Evolutionary conservation across 2,113 vertebrate species (phyloP), one percentile per base, ranked within the genome.

Genomic region (Ailurus styani): DNA sequence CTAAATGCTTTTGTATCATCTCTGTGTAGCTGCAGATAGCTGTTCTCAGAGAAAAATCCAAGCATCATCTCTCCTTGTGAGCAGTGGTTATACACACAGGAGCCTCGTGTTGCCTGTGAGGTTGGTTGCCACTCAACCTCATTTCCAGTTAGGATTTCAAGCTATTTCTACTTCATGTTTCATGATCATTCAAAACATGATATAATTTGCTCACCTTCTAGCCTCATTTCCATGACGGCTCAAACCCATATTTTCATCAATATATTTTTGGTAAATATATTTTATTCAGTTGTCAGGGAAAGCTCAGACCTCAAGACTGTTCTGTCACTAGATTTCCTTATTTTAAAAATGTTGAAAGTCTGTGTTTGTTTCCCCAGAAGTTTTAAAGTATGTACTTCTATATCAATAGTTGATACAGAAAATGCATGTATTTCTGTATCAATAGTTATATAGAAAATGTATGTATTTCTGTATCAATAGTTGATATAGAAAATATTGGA

Each of bases 1-100:
- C 29, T 12, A 10, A 50, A 8, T 34, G n/a, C n/a, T 34, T 57
- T 7, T 6, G 45, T 52, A 3, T n/a, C 34, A 23, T 6, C n/a
- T 45, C 47, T 8, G 21, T 23, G 31, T 0, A 3, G 7, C 42
- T 27, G 50, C 37, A 17, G 11, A 6, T 7, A 18, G 7, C 42
- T 10, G n/a, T 34, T 0, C 2, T 21, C 6, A 21, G 40, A 31
- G 31, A 50, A 27, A n/a, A 0, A 1, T 15, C 40, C 17, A 7
- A 21, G 54, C 7, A 7, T n/a, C 54, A 25, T 37, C n/a, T 50
- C 29, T 31, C 45, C 45, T 10, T 31, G n/a, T 31, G 55, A 17
- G 42, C 17, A 25, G 62, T 10, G 68, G 37, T 47, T 18, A 7
- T 5, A 3, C 4, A 5, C 42, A 29, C 2, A 2, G 29, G 21